phyloP scores from a whole-genome alignment of 2,113 vertebrate species.

The Chionomys nivalis region DNA sequence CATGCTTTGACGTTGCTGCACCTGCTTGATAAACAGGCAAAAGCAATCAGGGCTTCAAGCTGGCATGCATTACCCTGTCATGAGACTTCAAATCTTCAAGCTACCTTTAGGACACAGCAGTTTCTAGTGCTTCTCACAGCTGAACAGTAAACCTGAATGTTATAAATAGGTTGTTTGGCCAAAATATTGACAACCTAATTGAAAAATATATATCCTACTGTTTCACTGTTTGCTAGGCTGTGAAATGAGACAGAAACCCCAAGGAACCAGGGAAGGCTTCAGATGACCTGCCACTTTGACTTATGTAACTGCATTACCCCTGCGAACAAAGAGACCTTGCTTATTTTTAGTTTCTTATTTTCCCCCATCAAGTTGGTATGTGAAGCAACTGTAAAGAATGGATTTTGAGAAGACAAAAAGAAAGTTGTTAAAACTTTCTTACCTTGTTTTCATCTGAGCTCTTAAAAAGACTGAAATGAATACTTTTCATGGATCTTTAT shows the following conservation, averaged over 20 bases:
- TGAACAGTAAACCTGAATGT: slow-evolving; percentile 69
- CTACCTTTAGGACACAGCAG: slow-evolving; percentile 5
- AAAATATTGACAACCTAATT: slow-evolving; percentile 74
- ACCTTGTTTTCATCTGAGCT: slow-evolving; percentile 29
- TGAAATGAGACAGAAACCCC: slow-evolving; percentile 70
- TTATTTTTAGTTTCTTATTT: slow-evolving; percentile 77
- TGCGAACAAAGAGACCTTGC: slow-evolving; percentile 47
- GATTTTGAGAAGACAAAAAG: slow-evolving; percentile 51
- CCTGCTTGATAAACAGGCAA: slow-evolving; percentile 32
- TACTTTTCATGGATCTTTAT: neutral
- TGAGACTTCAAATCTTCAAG: slow-evolving; percentile 35
- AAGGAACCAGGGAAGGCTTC: slow-evolving; percentile 66
- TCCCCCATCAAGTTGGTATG: slow-evolving; percentile 43
- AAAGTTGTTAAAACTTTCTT: slow-evolving; percentile 49
- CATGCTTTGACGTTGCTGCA: neutral
- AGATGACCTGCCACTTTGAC: slow-evolving; percentile 79
- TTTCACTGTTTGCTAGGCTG: slow-evolving; percentile 62
- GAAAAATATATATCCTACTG: slow-evolving; percentile 78
- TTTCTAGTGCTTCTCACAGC: slow-evolving; percentile 21
- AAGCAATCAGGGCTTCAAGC: slow-evolving; percentile 20
- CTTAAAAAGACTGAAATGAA: slow-evolving; percentile 40
- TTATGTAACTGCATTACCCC: slow-evolving; percentile 71
- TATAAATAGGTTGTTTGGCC: slow-evolving; percentile 74
- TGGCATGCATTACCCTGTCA: slow-evolving; percentile 27
- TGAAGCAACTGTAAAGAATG: slow-evolving; percentile 61